Conservation (phyloP, 2,888 invertebrate species). For the Ophion obscuratus region DNA sequence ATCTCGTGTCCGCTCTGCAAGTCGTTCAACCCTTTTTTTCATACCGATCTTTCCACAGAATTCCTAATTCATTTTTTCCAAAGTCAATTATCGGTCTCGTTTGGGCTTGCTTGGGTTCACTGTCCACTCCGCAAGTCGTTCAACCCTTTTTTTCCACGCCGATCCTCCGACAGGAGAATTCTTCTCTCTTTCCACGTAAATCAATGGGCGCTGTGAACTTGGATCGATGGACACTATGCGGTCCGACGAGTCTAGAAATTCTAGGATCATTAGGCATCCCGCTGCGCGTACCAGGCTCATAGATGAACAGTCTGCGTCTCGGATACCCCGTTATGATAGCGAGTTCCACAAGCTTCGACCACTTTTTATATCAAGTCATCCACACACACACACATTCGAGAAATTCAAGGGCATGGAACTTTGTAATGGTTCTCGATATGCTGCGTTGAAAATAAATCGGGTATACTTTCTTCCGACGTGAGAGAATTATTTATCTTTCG, state of each 20-base stretch:
- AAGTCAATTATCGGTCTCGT: neutral
- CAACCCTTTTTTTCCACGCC: neutral
- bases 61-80: neutral
- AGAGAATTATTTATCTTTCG: slow-evolving; percentile 14
- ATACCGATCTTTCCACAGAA: neutral
- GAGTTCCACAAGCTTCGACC: slow-evolving; percentile 6
- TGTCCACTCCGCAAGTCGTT: neutral
- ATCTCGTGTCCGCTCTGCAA: neutral
- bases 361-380: neutral
- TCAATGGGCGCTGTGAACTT: too few species aligned
- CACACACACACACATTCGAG: neutral
- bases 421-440: slow-evolving; percentile 19
- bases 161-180: neutral
- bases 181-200: neutral
- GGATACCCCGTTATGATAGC: slow-evolving; percentile 39
- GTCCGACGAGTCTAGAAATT: slow-evolving; percentile 21
- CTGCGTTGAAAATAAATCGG: neutral
- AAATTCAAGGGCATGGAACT: slow-evolving; percentile 31
- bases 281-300: neutral
- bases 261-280: slow-evolving; percentile 10
- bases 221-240: neutral
- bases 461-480: slow-evolving; percentile 14
- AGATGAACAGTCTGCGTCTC: neutral
- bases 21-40: neutral
- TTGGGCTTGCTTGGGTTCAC: neutral